Evolutionary conservation across 1,140 invertebrate species (phyloP), one percentile per base, ranked within the genome.

Genomic region (Sitobion miscanthi): DNA sequence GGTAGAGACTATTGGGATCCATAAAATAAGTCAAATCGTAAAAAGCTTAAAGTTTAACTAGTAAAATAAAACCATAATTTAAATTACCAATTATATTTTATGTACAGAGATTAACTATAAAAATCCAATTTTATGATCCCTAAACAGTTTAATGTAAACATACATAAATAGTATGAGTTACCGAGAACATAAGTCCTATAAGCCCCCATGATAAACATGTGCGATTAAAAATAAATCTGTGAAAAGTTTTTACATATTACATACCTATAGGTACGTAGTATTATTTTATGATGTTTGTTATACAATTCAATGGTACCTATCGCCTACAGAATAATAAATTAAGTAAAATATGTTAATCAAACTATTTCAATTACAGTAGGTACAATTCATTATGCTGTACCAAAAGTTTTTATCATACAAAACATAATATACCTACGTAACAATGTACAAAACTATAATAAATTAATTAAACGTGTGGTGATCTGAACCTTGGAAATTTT

Each of bases 361-460:
- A 42, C 23, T 30, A 7, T 42, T 85, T 85, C 38, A 45, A 42
- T 45, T 42, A 42, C 42, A 42, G 45, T 87, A 87, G 42, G 30
- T 87, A 87, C 85, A n/a, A 87, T 21, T 35, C n/a, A 54, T 54
- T 89, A 86, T 86, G 85, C 6, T 86, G 85, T 86, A 47, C 85
- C 45, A 86, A 86, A 47, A 45, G 5, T 89, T 52, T 35, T 23
- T 89, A 54, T 89, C 20, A 54, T 89, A 89, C 85, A 47, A 86
- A 86, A 86, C 45, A 86, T 86, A 86, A 86, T 86, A 45, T 86
- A 86, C 38, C 23, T 42, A 30, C 45, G 25, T 47, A 47, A n/a
- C 38, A 25, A 86, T 47, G 42, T 88, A 52, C 30, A 88, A 52
- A 87, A 87, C 20, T 30, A 87, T 47, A 23, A 87, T 47, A 30